A percentile compares a stretch with the other conserved stretches of the same genome.
Evolutionary conservation across 1,140 invertebrate genomes (phyloP).

Genomic region (Drosophila dunni): DNA sequence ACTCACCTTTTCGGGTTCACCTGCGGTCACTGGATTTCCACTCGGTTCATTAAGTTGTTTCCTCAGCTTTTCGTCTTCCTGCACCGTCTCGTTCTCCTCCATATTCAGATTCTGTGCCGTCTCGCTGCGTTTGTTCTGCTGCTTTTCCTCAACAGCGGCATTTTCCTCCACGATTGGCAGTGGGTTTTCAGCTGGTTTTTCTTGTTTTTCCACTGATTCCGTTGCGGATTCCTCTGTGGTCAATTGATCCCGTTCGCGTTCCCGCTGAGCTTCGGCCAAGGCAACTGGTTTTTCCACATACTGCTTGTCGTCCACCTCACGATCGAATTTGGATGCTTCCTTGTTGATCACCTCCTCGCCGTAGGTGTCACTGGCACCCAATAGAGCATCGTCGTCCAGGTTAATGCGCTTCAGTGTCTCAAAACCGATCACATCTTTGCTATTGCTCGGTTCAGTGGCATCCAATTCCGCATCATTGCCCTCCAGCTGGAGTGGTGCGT

Average conservation of each 20-base stretch:
- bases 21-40: constrained; percentile 51
- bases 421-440: constrained; percentile 82
- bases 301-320: constrained; percentile 81
- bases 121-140: constrained; percentile 74
- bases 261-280: constrained; percentile 77
- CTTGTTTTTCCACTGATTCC: constrained; percentile 69
- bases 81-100: constrained; percentile 85
- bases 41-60: constrained; percentile 44
- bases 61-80: constrained; percentile 73
- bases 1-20: constrained; percentile 83
- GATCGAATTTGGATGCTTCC: constrained; percentile 82
- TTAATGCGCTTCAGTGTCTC: constrained; percentile 80
- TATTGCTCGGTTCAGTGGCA: constrained; percentile 65
- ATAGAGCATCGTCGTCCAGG: constrained; percentile 60
- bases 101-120: constrained; percentile 57
- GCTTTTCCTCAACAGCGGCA: constrained; percentile 44
- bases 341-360: constrained; percentile 75
- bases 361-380: constrained; percentile 54
- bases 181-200: constrained; percentile 68
- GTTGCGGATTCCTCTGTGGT: constrained; percentile 55
- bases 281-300: constrained; percentile 84
- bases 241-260: constrained; percentile 39
- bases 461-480: constrained; percentile 7
- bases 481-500: constrained; percentile 67
- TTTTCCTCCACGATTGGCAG: constrained; percentile 56